phyloP scores from a whole-genome alignment of 2,797 vertebrate genomes.

The Clarias pachynema region DNA sequence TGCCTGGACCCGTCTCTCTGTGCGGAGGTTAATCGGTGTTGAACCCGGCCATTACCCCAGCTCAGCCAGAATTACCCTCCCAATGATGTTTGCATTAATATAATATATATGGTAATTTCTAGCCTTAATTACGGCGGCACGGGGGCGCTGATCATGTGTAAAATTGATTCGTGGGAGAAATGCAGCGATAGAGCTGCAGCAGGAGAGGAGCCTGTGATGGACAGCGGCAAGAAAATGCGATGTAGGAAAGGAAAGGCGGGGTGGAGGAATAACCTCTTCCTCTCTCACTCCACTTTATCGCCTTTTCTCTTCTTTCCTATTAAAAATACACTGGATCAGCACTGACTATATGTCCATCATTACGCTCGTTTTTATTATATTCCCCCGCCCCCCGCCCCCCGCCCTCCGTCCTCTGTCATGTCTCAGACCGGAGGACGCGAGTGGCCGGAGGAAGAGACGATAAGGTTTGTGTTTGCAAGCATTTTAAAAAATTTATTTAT shows the following conservation, averaged over 20 bases:
- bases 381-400: accelerated
- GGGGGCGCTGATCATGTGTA: conserved; percentile 99
- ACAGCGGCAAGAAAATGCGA: conserved; percentile 82
- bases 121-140: conserved; percentile 99
- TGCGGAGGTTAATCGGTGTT: conserved; percentile 99
- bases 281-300: conserved; percentile 58
- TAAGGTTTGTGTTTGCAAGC: conserved; percentile 35
- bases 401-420: background rate
- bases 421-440: conserved; percentile 1
- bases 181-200: conserved; percentile 95
- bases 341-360: conserved; percentile 73
- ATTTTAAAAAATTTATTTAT: background rate
- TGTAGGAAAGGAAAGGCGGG: conserved; percentile 55
- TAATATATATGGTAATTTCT: conserved; percentile 99
- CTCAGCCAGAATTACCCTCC: conserved; percentile 99
- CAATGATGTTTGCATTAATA: conserved; percentile 99
- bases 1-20: conserved; percentile 72
- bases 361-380: conserved; percentile 28
- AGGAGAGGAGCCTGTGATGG: conserved; percentile 84
- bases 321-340: conserved; percentile 81
- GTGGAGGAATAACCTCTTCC: conserved; percentile 61
- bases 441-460: conserved; percentile 61
- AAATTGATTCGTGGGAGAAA: conserved; percentile 99
- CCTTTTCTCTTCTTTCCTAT: conserved; percentile 65
- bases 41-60: conserved; percentile 99